Conservation (phyloP, 2,888 invertebrate genomes). For the Spodoptera exigua region DNA sequence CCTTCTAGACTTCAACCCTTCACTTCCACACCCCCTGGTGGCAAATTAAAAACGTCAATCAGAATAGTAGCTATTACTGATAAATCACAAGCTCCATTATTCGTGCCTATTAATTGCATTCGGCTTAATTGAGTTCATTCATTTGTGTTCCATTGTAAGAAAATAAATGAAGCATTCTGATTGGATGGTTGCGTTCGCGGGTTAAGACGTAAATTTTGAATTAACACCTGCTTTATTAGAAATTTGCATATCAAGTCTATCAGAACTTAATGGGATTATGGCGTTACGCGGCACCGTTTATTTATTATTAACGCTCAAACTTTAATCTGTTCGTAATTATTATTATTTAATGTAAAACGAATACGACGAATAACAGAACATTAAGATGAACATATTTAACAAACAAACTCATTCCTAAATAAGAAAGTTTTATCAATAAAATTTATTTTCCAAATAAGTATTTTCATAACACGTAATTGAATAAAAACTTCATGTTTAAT, state of each 20-base stretch:
- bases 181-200: constrained; percentile 64
- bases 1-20: constrained; percentile 62
- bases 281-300: constrained; percentile 35
- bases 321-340: constrained; percentile 27
- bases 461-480: background rate
- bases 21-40: constrained; percentile 62
- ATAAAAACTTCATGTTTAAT: constrained; percentile 5
- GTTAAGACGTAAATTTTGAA: constrained; percentile 59
- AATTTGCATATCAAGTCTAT: constrained; percentile 55
- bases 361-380: background rate
- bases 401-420: no score
- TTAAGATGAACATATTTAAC: no score
- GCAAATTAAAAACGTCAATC: constrained; percentile 87
- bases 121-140: constrained; percentile 81
- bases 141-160: constrained; percentile 79
- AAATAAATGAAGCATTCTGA: constrained; percentile 75
- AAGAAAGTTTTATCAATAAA: no score
- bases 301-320: constrained; percentile 29
- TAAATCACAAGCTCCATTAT: constrained; percentile 82
- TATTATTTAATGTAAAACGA: constrained; percentile 4
- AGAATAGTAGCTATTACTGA: constrained; percentile 79
- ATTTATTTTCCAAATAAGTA: background rate
- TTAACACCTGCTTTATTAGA: constrained; percentile 53
- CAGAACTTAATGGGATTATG: constrained; percentile 43
- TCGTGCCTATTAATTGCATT: constrained; percentile 83